Evolutionary conservation across 2,888 invertebrate species (phyloP).

Genomic region (Campoplex capitator): DNA sequence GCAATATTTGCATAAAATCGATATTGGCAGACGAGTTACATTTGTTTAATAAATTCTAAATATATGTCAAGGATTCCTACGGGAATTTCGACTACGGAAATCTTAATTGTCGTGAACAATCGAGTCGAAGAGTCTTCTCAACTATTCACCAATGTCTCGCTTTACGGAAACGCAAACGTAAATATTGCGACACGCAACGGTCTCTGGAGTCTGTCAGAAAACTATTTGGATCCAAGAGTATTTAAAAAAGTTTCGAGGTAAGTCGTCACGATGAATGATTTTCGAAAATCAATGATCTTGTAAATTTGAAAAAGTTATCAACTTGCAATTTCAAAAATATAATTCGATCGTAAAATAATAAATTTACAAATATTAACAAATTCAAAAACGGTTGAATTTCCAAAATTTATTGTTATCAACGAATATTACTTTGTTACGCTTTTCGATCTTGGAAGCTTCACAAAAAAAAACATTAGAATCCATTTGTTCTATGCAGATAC

Average conservation of each 20-base stretch:
- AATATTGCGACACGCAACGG: constrained; percentile 75
- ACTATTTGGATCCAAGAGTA: constrained; percentile 74
- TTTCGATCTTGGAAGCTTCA: too few species aligned
- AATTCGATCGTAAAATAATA: not conserved
- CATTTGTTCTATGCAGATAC: constrained; percentile 65
- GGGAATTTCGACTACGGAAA: constrained; percentile 73
- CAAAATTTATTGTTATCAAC: not conserved
- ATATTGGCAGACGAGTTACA: not conserved
- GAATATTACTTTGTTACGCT: not conserved
- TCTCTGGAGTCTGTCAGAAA: constrained; percentile 77
- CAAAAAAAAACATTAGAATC: constrained; percentile 15
- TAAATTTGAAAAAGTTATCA: too few species aligned
- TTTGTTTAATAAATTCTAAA: not conserved
- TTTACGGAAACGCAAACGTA: constrained; percentile 75
- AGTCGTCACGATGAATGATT: not conserved
- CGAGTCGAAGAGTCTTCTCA: constrained; percentile 63
- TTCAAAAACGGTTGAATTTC: not conserved
- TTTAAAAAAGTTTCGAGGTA: constrained; percentile 75
- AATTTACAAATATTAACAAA: not conserved
- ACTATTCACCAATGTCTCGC: constrained; percentile 71
- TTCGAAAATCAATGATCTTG: too few species aligned
- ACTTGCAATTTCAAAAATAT: too few species aligned
- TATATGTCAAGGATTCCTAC: constrained; percentile 73
- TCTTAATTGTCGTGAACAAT: constrained; percentile 75
- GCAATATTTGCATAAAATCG: not conserved